Evolutionary conservation across 2,888 invertebrate genomes (phyloP), one percentile per base, ranked within the genome.

Genomic region (Andrena flavipes): DNA sequence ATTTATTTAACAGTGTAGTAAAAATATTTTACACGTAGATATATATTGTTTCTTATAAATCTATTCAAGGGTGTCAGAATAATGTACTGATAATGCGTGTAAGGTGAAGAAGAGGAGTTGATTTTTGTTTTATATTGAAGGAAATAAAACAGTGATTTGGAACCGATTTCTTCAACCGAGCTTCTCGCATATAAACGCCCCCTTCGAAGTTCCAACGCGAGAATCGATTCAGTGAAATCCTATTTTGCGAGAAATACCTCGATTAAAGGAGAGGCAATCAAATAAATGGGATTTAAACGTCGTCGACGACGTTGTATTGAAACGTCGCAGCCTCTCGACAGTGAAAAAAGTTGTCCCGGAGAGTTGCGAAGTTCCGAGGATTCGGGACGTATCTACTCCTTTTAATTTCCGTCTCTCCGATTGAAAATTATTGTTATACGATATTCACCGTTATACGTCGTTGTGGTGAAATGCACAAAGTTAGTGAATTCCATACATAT

Each of bases 251-350:
- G 84, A 82, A 69, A 82, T 77, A 76, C 76, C 72, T 85, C 91
- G 88, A 90, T 91, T 88, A 90, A 87, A 87, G 80, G 85, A 80
- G 77, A 74, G 80, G 87, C 89, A 91, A 91, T 91, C 89, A 87
- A 89, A 90, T 90, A 91, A 88, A 88, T 82, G 90, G 88, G 89
- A 89, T 90, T 90, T 87, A 89, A 91, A 90, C 89, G 89, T 88
- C 87, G 79, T 79, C 86, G 84, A 82, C 84, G 80, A 75, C 65
- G 59, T 81, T 77, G 76, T 71, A 81, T 75, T 70, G 67, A 79
- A 74, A 71, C 70, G 76, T 67, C 51, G 67, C 51, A 79, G 60
- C 30, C 76, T 70, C 68, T 73, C 79, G 70, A 56, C 76, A 64
- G 26, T 26, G 67, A 79, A 79, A 42, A 42, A 78, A 82, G 70